Evolutionary conservation across 1,140 invertebrate genomes (phyloP).

Genomic region (Apis dorsata): DNA sequence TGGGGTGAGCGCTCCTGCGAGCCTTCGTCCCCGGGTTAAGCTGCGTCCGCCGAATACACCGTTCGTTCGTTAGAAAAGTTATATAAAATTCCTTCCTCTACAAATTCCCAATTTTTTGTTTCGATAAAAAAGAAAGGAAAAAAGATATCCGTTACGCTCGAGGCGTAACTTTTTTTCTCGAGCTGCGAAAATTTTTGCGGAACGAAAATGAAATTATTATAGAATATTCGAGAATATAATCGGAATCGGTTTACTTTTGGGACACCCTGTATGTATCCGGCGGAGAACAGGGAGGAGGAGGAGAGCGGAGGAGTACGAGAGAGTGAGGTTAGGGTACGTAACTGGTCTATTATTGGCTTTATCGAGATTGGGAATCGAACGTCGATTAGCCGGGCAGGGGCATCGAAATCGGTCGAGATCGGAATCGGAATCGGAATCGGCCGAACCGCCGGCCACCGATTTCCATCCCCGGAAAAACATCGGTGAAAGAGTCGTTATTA

Average conservation of each 20-base stretch:
- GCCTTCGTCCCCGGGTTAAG: slow-evolving; percentile 27
- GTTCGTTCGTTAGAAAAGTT: no score
- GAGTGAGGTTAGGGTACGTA: slow-evolving; percentile 32
- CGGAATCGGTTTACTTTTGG: no score
- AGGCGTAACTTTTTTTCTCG: no score
- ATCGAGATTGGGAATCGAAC: slow-evolving; percentile 59
- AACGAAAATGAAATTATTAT: no score
- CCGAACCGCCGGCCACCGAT: background rate
- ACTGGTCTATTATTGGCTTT: slow-evolving; percentile 54
- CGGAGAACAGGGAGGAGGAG: background rate
- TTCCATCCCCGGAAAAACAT: slow-evolving; percentile 39
- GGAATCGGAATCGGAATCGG: slow-evolving; percentile 13
- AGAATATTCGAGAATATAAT: no score
- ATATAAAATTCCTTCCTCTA: no score
- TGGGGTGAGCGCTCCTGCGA: background rate
- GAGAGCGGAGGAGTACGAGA: background rate
- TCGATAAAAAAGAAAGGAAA: no score
- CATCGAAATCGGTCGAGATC: background rate
- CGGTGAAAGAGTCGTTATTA: slow-evolving; percentile 46
- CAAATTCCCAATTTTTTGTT: no score
- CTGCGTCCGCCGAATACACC: slow-evolving; percentile 23
- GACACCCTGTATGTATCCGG: no score
- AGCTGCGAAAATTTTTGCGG: no score
- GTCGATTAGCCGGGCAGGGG: slow-evolving; percentile 13
- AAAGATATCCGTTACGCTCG: no score